Evolutionary conservation across 2,797 vertebrate genomes (phyloP).

Genomic region (Chelon auratus): DNA sequence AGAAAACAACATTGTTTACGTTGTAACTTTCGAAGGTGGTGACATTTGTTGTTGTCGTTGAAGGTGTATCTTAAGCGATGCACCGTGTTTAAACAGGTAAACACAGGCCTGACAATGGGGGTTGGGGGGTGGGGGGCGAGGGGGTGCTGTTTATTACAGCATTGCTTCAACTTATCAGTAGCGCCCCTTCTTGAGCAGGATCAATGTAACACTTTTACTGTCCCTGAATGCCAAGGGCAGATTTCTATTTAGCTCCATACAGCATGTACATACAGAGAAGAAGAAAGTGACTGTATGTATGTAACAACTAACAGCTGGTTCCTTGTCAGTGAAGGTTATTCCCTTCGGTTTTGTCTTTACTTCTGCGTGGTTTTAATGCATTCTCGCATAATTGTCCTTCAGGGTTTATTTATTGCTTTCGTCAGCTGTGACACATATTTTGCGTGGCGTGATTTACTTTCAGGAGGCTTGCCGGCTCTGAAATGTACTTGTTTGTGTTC

Average conservation of each 20-base stretch:
- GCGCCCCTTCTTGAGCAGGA: background rate
- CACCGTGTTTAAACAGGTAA: constrained; percentile 18
- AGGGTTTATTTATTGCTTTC: constrained; percentile 12
- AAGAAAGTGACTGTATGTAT: no score
- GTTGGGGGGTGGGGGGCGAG: no score
- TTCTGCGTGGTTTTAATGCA: background rate
- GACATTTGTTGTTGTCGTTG: background rate
- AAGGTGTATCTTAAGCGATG: constrained; percentile 3
- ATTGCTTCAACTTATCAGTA: background rate
- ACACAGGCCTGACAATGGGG: constrained; percentile 12
- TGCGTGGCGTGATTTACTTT: constrained; percentile 25
- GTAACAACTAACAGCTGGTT: background rate
- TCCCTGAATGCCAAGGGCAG: background rate
- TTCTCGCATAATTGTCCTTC: constrained; percentile 27
- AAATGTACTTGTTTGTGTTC: constrained; percentile 48
- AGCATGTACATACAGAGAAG: no score
- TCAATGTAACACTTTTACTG: constrained; percentile 3
- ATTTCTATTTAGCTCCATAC: no score
- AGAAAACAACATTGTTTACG: background rate
- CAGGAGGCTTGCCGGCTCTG: constrained; percentile 29
- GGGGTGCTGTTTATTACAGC: constrained; percentile 21
- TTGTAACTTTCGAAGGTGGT: constrained; percentile 15
- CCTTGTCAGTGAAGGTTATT: background rate
- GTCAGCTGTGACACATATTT: constrained; percentile 17
- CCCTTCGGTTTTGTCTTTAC: background rate